phyloP scores from a whole-genome alignment of 64 coral and sea anemone species.

The Exaiptasia diaphana region DNA sequence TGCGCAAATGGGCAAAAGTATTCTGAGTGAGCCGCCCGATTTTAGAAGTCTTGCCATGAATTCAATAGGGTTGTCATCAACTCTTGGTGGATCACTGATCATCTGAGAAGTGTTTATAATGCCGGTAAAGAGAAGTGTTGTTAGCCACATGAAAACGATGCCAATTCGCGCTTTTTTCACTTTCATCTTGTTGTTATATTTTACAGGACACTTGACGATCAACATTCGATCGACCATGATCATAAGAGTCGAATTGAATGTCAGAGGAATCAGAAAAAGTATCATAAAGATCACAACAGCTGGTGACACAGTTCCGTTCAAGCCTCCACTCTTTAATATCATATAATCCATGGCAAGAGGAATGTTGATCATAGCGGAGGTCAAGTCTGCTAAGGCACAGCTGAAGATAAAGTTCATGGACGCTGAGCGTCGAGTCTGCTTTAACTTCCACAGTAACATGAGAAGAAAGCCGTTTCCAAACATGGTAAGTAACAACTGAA shows the following conservation, averaged over 20 bases:
- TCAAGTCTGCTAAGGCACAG: background rate
- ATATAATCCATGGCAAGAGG: background rate
- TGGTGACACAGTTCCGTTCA: background rate
- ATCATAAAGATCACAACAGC: background rate
- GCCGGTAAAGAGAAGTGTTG: background rate
- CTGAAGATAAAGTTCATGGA: background rate
- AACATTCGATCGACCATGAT: background rate
- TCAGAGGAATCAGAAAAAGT: background rate
- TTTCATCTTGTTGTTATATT: background rate
- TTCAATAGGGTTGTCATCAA: background rate
- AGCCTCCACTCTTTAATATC: background rate
- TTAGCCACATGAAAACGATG: background rate
- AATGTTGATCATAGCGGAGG: background rate
- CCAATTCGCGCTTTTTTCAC: background rate
- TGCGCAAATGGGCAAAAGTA: background rate
- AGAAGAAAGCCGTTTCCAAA: background rate
- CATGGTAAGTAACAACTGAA: background rate
- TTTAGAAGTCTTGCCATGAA: background rate
- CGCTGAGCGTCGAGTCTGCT: background rate
- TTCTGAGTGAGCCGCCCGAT: background rate
- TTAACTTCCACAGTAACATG: background rate
- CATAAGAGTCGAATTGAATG: background rate
- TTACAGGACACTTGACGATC: background rate
- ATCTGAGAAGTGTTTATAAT: background rate
- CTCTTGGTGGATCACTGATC: background rate